Evolutionary conservation across 2,797 vertebrate species (phyloP).

Genomic region (Tapera naevia): DNA sequence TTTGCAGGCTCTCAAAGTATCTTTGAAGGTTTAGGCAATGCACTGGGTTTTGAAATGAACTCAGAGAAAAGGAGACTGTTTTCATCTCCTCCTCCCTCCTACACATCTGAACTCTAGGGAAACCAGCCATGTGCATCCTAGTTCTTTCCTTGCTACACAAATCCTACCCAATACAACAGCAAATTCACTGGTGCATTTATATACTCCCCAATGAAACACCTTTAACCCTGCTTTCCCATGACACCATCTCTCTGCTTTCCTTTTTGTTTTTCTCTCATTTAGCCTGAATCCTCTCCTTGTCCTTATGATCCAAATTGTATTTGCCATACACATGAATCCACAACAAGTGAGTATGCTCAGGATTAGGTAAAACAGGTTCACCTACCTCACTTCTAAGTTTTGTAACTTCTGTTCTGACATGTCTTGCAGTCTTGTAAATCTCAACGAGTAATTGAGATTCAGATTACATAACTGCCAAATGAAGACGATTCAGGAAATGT

Average conservation of each 20-base stretch:
- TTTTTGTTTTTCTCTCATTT: background rate
- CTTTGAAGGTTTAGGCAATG: background rate
- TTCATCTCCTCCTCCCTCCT: background rate
- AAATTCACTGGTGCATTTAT: background rate
- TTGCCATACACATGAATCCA: background rate
- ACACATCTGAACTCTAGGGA: background rate
- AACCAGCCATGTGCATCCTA: background rate
- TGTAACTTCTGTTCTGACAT: constrained; percentile 7
- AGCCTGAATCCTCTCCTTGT: background rate
- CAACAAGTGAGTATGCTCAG: background rate
- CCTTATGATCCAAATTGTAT: background rate
- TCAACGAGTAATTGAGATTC: background rate
- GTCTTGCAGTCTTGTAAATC: background rate
- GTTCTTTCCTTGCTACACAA: background rate
- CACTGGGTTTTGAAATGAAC: constrained; percentile 3
- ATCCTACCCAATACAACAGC: background rate
- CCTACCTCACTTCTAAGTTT: background rate
- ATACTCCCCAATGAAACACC: background rate
- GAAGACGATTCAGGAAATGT: background rate
- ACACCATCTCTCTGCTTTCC: background rate
- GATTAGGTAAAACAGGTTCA: constrained; percentile 20
- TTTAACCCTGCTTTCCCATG: background rate
- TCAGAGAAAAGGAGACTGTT: background rate
- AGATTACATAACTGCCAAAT: background rate
- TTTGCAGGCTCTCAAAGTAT: constrained; percentile 4